Base-by-base conservation (phyloP, 2,797 vertebrate genomes). In the Chelon auratus region DNA sequence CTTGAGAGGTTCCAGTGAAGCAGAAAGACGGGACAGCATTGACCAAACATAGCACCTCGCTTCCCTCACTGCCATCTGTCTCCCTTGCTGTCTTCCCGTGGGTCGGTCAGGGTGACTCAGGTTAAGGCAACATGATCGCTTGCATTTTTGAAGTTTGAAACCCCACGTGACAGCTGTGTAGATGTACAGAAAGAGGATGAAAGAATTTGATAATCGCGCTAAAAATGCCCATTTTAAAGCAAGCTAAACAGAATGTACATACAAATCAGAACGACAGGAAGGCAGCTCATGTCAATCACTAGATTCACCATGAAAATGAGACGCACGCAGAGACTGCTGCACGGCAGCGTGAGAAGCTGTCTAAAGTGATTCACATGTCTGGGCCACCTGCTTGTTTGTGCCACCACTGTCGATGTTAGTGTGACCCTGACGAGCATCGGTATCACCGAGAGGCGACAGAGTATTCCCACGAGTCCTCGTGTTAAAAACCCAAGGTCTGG, bases 401-500 rank as follows among this genome's bases (percentile, higher is more conserved):
- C 80, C 83, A 64, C 71, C 57, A 7, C 77, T 62, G 70, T 77
- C 45, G 63, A 67, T 62, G 78, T 72, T 67, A 6, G 39, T 42
- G 71, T 78, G 83, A 89, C 88, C 89, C 86, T 72, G 85, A 80
- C 64, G 53, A 86, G 71, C 82, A 43, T 51, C 20, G 75, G 68
- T 70, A 81, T 90, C 86, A 75, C 82, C 9, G 56, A 18, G 58
- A 84, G 82, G 87, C 80, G 81, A 87, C 86, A 81, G 75, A 82
- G 68, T 79, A 82, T 89, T 90, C 87, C 89, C 83, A 85, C 62
- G 53, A 83, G 86, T 62, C 66, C 59, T 67, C 20, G 56, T 30
- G 74, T 85, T 87, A 85, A 90, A 85, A 92, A 82, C 67, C 78
- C 78, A 75, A 79, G 79, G 89, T 91, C 91, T 90, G 88, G 88